phyloP scores from a whole-genome alignment of 2,113 vertebrate genomes.

The Ptyas mucosa region DNA sequence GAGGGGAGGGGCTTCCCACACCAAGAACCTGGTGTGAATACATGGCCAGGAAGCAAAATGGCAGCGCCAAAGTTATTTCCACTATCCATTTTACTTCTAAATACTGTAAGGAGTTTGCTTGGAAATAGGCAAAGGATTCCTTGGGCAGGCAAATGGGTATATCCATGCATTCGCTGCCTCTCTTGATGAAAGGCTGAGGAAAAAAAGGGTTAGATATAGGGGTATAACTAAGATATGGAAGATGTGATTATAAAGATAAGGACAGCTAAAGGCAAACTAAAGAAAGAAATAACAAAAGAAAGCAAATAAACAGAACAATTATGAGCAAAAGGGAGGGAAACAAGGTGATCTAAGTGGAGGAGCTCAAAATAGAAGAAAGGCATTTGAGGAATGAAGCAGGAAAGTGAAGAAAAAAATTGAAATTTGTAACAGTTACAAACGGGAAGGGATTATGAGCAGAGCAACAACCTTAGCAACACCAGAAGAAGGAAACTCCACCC shows the following conservation, averaged over 20 bases:
- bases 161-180: background rate
- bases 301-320: background rate
- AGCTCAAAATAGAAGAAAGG: background rate
- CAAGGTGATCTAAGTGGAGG: conserved; percentile 2
- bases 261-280: background rate
- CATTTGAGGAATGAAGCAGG: background rate
- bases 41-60: background rate
- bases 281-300: background rate
- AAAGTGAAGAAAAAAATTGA: background rate
- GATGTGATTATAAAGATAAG: background rate
- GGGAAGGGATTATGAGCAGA: background rate
- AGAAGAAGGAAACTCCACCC: background rate
- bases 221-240: background rate
- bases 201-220: background rate
- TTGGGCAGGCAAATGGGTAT: no score
- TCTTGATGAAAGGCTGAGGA: background rate
- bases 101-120: no score
- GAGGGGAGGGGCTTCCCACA: no score
- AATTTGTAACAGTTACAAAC: background rate
- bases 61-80: no score
- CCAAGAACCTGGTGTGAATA: background rate
- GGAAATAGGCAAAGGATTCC: no score
- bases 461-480: background rate
- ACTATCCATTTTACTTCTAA: no score
- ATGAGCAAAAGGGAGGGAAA: background rate